phyloP scores from a whole-genome alignment of 1,140 invertebrate genomes.

The Drosophila novamexicana region DNA sequence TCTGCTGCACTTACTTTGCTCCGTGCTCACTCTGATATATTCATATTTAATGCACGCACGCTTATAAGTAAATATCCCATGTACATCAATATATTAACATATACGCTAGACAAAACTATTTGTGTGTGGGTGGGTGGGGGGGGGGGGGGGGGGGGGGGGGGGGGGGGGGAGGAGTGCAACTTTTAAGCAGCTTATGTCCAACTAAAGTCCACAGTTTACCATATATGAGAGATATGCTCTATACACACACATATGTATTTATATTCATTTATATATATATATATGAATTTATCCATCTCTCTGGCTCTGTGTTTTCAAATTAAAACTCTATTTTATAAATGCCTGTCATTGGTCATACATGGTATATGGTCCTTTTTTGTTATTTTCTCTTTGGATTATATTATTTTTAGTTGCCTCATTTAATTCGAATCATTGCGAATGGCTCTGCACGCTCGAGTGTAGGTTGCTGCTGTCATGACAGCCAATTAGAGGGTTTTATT shows the following conservation, averaged over 20 bases:
- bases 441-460: constrained; percentile 11
- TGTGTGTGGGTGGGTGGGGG: too few species aligned
- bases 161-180: background rate
- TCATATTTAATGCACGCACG: constrained; percentile 32
- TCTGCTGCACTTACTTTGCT: constrained; percentile 33
- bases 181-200: constrained; percentile 47
- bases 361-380: background rate
- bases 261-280: too few species aligned
- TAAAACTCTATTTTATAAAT: constrained; percentile 38
- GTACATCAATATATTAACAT: constrained; percentile 10
- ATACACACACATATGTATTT: too few species aligned
- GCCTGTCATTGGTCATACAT: constrained; percentile 1
- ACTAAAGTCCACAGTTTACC: constrained; percentile 13
- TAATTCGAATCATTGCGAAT: constrained; percentile 47
- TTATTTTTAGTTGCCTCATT: constrained; percentile 31
- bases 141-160: too few species aligned
- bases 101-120: constrained; percentile 34
- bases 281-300: background rate
- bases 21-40: constrained; percentile 1
- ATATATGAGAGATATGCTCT: background rate
- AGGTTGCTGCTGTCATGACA: constrained; percentile 54
- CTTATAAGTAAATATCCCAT: constrained; percentile 17
- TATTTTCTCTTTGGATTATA: constrained; percentile 10
- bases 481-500: constrained; percentile 58
- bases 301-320: constrained; percentile 6